A percentile compares a stretch with the other conserved stretches of the same genome.
phyloP scores from a whole-genome alignment of 2,797 vertebrate genomes.

The Coluber constrictor region DNA sequence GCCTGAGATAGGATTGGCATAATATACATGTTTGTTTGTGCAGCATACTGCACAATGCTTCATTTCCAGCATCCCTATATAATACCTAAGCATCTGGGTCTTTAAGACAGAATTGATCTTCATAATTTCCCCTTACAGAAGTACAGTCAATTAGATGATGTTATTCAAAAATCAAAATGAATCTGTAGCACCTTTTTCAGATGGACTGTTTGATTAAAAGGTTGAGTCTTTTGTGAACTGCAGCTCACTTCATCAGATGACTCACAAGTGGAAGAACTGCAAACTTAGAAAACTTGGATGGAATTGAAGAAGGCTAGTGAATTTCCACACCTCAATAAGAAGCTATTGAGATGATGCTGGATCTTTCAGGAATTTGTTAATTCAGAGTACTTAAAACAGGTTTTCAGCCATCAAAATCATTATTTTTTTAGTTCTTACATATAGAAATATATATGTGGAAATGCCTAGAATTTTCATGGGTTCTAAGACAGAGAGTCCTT shows the following conservation, averaged over 20 bases:
- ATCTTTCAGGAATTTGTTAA: background rate
- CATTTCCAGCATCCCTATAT: background rate
- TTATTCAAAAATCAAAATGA: background rate
- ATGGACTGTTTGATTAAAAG: background rate
- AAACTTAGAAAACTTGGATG: accelerated
- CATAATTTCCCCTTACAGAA: conserved; percentile 3
- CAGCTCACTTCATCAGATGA: background rate
- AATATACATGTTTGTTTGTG: background rate
- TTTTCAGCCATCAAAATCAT: background rate
- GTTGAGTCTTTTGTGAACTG: background rate
- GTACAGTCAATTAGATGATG: background rate
- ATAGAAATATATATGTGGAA: background rate
- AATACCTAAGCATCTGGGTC: background rate
- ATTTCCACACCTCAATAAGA: background rate
- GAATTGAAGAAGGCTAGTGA: conserved; percentile 4
- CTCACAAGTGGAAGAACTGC: background rate
- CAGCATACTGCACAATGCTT: background rate
- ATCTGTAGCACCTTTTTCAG: background rate
- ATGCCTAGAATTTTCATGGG: background rate
- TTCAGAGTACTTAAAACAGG: accelerated
- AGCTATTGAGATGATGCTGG: background rate
- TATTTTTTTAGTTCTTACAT: background rate
- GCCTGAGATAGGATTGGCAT: background rate
- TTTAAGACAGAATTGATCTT: conserved; percentile 41
- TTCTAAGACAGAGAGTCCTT: background rate